Evolutionary conservation across 2,113 vertebrate genomes (phyloP).

Genomic region (Xerus inauris): DNA sequence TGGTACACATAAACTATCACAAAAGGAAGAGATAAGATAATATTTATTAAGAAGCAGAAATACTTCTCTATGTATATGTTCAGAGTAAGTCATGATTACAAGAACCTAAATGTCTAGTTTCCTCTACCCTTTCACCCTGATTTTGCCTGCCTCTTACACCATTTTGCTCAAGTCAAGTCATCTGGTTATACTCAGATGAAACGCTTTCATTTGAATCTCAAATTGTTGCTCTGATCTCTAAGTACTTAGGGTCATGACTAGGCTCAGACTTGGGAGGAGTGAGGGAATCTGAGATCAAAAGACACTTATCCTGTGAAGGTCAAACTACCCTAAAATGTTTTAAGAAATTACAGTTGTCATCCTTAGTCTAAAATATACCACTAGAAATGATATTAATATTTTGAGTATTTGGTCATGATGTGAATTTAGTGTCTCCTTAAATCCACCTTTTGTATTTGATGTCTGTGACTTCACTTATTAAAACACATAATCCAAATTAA

Average conservation of each 20-base stretch:
- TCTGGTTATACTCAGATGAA: background rate
- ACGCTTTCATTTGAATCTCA: slow-evolving; percentile 44
- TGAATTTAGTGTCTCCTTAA: slow-evolving; percentile 22
- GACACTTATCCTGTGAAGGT: slow-evolving; percentile 14
- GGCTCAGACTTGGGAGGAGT: background rate
- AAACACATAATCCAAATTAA: slow-evolving; percentile 36
- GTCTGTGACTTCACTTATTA: slow-evolving; percentile 54
- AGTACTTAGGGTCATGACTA: background rate
- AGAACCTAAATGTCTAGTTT: background rate
- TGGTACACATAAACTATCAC: background rate
- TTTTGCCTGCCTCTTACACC: background rate
- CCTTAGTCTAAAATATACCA: background rate
- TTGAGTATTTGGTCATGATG: slow-evolving; percentile 40
- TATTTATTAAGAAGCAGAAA: background rate
- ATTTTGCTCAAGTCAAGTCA: slow-evolving; percentile 17
- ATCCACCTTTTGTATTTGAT: slow-evolving; percentile 43
- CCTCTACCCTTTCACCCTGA: background rate
- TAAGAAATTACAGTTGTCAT: slow-evolving; percentile 50
- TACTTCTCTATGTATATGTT: background rate
- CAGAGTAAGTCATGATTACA: background rate
- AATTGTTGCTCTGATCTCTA: slow-evolving; percentile 15
- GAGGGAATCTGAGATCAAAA: slow-evolving; percentile 16
- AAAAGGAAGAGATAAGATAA: slow-evolving; percentile 57
- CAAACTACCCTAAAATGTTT: slow-evolving; percentile 56
- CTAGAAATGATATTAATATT: slow-evolving; percentile 49